Conservation (phyloP, 2,113 vertebrate species). For the Fregata magnificens region DNA sequence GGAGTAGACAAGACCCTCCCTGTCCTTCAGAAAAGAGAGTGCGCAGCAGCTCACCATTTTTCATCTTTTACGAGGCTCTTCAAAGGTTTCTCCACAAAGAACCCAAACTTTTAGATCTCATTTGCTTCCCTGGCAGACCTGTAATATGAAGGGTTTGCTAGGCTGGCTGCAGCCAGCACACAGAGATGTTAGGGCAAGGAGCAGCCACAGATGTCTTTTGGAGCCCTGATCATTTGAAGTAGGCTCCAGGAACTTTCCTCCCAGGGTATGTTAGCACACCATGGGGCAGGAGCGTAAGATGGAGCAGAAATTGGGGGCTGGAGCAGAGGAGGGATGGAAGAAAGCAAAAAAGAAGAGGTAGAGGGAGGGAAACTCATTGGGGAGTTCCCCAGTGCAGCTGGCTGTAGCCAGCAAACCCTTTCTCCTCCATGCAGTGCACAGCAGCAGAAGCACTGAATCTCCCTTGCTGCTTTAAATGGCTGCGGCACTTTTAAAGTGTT, state of each 20-base stretch:
- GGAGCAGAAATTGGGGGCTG: neutral
- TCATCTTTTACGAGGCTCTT: slow-evolving; percentile 32
- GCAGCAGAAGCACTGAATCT: neutral
- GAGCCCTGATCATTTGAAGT: neutral
- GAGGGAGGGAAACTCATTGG: neutral
- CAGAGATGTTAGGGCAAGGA: neutral
- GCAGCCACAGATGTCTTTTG: neutral
- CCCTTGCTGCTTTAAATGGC: neutral
- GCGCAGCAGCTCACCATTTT: neutral
- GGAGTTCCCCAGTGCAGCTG: neutral
- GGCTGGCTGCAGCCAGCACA: neutral
- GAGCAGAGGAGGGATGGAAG: neutral
- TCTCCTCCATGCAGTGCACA: neutral
- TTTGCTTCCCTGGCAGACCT: neutral
- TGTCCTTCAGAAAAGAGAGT: neutral
- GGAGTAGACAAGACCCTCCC: neutral
- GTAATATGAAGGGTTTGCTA: neutral
- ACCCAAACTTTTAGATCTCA: slow-evolving; percentile 22
- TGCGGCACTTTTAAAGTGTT: neutral
- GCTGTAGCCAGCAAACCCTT: neutral
- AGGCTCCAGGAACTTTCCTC: neutral
- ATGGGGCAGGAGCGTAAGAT: neutral
- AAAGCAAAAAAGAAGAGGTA: neutral
- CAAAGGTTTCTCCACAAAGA: slow-evolving; percentile 48
- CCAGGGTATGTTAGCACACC: neutral